phyloP scores from a whole-genome alignment of 1,140 invertebrate species.

The Halyomorpha halys region DNA sequence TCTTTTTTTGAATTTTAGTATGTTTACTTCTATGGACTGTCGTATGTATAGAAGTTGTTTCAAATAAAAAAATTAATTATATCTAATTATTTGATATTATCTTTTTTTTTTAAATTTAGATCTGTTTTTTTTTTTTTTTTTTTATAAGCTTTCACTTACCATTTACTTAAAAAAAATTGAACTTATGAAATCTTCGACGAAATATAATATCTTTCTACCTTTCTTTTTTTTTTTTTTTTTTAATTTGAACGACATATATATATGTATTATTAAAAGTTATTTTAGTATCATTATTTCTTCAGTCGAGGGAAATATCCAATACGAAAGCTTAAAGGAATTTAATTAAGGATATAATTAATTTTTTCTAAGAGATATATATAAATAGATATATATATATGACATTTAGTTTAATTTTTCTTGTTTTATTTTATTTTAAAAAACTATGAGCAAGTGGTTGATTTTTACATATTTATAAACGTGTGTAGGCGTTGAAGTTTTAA shows the following conservation, averaged over 20 bases:
- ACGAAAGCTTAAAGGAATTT: background rate
- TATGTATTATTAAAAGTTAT: background rate
- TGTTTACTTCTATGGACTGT: slow-evolving; percentile 8
- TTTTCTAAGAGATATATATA: too few relatives aligned
- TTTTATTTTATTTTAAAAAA: background rate
- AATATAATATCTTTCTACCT: too few relatives aligned
- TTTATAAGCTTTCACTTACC: background rate
- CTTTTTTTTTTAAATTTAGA: background rate
- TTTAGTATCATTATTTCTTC: too few relatives aligned
- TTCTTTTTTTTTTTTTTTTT: background rate
- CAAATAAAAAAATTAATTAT: slow-evolving; percentile 8
- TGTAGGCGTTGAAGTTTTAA: background rate
- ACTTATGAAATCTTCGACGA: too few relatives aligned
- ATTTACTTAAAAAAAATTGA: too few relatives aligned
- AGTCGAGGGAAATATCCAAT: too few relatives aligned
- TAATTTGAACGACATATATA: background rate
- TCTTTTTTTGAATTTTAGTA: slow-evolving; percentile 3
- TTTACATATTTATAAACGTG: background rate
- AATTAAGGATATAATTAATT: too few relatives aligned
- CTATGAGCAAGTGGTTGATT: background rate
- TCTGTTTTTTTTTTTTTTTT: slow-evolving; percentile 10
- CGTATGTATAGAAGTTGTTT: background rate
- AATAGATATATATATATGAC: too few relatives aligned
- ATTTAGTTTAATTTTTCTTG: too few relatives aligned
- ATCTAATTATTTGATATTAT: too few relatives aligned